Base-by-base conservation (phyloP, 1,140 invertebrate species). In the Schlechtendalia chinensis region DNA sequence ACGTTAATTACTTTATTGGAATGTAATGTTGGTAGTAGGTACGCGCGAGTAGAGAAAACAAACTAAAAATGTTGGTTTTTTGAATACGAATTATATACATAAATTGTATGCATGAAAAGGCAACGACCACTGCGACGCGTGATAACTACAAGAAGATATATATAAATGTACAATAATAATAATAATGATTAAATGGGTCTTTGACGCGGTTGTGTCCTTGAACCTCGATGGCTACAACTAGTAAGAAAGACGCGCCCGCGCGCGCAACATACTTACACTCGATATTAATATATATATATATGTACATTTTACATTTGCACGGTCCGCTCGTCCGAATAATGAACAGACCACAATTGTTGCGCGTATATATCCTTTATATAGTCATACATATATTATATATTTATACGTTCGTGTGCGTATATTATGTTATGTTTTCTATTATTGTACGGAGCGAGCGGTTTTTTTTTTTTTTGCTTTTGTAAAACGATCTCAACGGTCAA, bases 301-400 rank as follows among this genome's bases (percentile, higher is more conserved):
- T 53, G 27, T 67, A 79, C 63, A 79, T 63, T 79, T 58, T 39
- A 63, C 24, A 58, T 58, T 79, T 79, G 75, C 56, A 79, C 24
- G 75, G 75, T 79, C 75, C 19, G 75, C 24, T 79, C 47, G 22
- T 79, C 58, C 29, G 16, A 47, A 17, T 79, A 79, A 79, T 79
- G 75, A 47, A 27, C 12, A 10, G 14, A 11, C 8, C 2, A 17
- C 16, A 63, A 63, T 63, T 47, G 39, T 63, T n/a, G 2, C 8
- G 11, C 32, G 6, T 29, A n/a, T n/a, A n/a, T n/a, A n/a, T n/a
- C n/a, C n/a, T n/a, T n/a, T n/a, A n/a, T n/a, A n/a, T n/a, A n/a
- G n/a, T n/a, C n/a, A n/a, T n/a, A n/a, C n/a, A n/a, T n/a, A n/a
- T n/a, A n/a, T 4, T 39, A 29, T 29, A 47, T 50, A 24, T 69